These are phyloP conservation scores for Hydrozoanthus gracilis DNA, from an alignment of 92 coral and sea anemone species.

Conservation along the genomic window DNA sequence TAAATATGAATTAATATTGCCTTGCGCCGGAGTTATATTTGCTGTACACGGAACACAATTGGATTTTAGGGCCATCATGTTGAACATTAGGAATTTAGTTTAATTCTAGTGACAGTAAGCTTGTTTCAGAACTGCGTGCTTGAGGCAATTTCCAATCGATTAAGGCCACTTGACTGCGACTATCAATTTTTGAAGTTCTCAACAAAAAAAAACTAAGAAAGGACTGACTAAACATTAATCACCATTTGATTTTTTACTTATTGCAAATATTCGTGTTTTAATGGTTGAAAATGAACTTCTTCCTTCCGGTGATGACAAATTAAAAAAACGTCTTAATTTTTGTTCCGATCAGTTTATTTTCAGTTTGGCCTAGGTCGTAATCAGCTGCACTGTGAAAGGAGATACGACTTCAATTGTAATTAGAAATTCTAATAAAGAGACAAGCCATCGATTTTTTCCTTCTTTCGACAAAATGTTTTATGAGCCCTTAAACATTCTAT, in stretches of 20 bases:
- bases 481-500: neutral
- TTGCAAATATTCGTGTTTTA: neutral
- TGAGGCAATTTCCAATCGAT: neutral
- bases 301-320: conserved; percentile 7
- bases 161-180: conserved; percentile 6
- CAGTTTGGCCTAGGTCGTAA: neutral
- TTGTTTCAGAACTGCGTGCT: neutral
- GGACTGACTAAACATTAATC: neutral
- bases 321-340: conserved; percentile 5
- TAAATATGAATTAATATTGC: too few species aligned
- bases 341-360: neutral
- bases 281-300: neutral
- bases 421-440: conserved; percentile 20
- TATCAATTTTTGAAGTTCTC: neutral
- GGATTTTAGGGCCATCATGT: too few species aligned
- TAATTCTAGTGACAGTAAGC: neutral
- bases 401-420: neutral
- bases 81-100: too few species aligned
- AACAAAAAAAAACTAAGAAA: neutral
- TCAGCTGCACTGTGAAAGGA: neutral
- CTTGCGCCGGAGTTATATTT: too few species aligned
- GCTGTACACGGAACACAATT: too few species aligned
- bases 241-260: neutral
- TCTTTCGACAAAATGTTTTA: neutral
- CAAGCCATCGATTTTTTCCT: too few species aligned